Evolutionary conservation across 2,797 vertebrate genomes (phyloP).

Genomic region (Dermochelys coriacea): DNA sequence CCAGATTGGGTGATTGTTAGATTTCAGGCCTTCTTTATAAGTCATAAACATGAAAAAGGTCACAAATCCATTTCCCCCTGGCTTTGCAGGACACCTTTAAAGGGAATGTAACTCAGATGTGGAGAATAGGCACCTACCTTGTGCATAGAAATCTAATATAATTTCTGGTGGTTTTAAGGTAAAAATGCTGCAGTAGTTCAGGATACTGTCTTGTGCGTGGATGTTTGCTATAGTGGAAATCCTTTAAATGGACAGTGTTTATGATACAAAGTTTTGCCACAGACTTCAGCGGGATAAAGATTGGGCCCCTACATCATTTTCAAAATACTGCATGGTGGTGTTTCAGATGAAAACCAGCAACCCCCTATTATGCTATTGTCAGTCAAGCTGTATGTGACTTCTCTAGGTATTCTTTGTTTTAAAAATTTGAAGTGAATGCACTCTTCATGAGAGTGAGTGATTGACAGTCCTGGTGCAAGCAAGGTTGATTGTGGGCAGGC

Average conservation of each 20-base stretch:
- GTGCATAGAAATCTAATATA: not conserved
- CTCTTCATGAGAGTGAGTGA: not conserved
- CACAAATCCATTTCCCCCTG: not conserved
- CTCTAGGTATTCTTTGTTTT: not conserved
- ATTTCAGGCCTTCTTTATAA: too few relatives aligned
- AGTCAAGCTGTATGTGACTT: not conserved
- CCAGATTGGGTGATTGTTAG: rapidly evolving
- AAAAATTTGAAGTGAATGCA: not conserved
- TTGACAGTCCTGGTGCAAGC: not conserved
- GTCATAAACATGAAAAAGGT: not conserved
- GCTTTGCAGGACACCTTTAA: not conserved
- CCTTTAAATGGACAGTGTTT: not conserved
- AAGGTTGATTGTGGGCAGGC: not conserved
- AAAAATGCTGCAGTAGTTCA: not conserved
- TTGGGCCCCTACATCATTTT: not conserved
- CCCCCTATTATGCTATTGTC: not conserved
- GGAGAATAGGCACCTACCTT: not conserved
- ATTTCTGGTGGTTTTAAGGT: not conserved
- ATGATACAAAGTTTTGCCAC: not conserved
- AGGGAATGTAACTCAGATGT: not conserved
- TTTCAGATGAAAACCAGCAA: not conserved
- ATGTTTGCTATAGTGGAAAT: not conserved
- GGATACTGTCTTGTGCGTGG: not conserved
- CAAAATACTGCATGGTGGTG: not conserved
- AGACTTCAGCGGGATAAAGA: not conserved